Base-by-base conservation (phyloP, 2,797 vertebrate species). In the Halcyon smyrnensis region DNA sequence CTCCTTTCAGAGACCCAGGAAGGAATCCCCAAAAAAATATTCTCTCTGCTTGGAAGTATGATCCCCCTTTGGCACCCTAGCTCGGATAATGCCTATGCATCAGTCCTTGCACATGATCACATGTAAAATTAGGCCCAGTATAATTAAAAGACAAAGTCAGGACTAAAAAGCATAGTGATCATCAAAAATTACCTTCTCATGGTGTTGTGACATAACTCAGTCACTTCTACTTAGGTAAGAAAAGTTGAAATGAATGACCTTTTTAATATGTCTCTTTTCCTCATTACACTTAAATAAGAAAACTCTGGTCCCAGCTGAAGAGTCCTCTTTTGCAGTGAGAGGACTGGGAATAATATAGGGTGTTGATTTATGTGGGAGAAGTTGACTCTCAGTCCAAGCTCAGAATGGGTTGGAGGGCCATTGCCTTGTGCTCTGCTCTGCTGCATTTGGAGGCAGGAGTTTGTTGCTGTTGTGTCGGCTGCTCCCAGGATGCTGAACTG, bases 101-200 rank as follows among this genome's bases (percentile, higher is more conserved):
- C 54, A 34, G 36, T 19, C 50, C 17, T 91, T 65, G 21, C 32
- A 43, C 10, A 15, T 0, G 6, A 12, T 18, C 34, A 17, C 1
- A 0, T 6, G 16, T 80, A n/a, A 71, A 91, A 78, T 87, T 62
- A 8, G 12, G 14, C 23, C 18, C 11, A 70, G 4, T 21, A 25
- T 16, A 12, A 78, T 27, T 64, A 63, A 70, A 93, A 82, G 23
- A 21, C 13, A 67, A 56, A 85, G 7, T n/a, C 27, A 43, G 37
- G 9, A 69, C 23, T 67, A 36, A 76, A 90, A 88, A 27, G 1
- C 19, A 20, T 0, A 0, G 1, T 12, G 34, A 59, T 21, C n/a
- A 46, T 34, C 4, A 15, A 73, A 88, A 82, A 7, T 0, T 21
- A 71, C 7, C 14, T 73, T 68, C 20, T 53, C 15, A 76, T 32